phyloP scores from a whole-genome alignment of 2,113 vertebrate genomes.

The Oostethus manadensis region DNA sequence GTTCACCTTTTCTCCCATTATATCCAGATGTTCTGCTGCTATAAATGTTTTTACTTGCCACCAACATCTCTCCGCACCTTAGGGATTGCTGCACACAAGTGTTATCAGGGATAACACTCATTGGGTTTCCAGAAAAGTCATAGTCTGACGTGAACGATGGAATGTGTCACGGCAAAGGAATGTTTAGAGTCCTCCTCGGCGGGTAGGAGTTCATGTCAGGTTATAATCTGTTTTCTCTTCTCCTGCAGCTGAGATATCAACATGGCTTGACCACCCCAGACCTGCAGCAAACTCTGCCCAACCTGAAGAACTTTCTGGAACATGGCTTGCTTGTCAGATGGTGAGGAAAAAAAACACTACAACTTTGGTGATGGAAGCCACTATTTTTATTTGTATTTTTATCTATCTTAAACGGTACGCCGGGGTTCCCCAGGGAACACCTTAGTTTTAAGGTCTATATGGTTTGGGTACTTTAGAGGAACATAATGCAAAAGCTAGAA shows the following conservation, averaged over 20 bases:
- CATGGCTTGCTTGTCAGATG: slow-evolving; percentile 92
- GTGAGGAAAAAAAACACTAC: slow-evolving; percentile 71
- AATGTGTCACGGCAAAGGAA: slow-evolving; percentile 54
- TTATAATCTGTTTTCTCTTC: slow-evolving; percentile 30
- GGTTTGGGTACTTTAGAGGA: too few species aligned
- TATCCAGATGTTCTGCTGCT: slow-evolving; percentile 39
- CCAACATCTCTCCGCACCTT: slow-evolving; percentile 48
- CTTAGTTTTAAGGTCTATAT: too few species aligned
- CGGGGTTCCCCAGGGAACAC: too few species aligned
- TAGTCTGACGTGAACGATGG: slow-evolving; percentile 34
- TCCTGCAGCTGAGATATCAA: slow-evolving; percentile 89
- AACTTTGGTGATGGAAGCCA: too few species aligned
- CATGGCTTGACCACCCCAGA: slow-evolving; percentile 93
- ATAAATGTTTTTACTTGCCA: slow-evolving; percentile 32
- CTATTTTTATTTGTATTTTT: too few species aligned
- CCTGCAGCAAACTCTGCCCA: slow-evolving; percentile 93
- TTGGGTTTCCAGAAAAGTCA: slow-evolving; percentile 54
- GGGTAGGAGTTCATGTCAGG: slow-evolving; percentile 34
- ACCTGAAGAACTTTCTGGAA: slow-evolving; percentile 95
- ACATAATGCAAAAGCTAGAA: too few species aligned
- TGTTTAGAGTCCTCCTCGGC: slow-evolving; percentile 33
- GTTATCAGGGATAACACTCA: slow-evolving; percentile 52
- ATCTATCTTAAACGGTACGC: too few species aligned
- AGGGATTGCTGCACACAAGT: slow-evolving; percentile 40
- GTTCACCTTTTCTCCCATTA: slow-evolving; percentile 30